Percentiles rank a stretch among this genome's conserved stretches.
These are phyloP conservation scores for Brenthis hecate DNA, from an alignment of 2,888 invertebrate species.

Conservation along the genomic window DNA sequence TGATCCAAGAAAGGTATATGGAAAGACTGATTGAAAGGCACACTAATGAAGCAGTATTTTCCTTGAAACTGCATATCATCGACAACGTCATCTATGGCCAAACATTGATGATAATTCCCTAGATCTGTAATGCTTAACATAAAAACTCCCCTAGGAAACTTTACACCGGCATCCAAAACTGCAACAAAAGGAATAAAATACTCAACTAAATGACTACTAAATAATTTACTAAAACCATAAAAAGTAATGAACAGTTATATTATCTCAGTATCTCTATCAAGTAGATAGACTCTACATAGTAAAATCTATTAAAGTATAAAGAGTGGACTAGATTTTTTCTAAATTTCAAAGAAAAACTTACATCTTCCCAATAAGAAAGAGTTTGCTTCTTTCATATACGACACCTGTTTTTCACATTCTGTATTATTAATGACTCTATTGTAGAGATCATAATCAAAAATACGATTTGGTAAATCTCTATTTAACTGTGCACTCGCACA, in stretches of 20 bases:
- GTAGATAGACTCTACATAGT: no score
- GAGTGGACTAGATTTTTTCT: no score
- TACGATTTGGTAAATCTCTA: conserved; percentile 46
- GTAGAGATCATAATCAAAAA: conserved; percentile 58
- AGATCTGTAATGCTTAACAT: conserved; percentile 47
- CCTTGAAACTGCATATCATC: conserved; percentile 48
- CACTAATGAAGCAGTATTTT: conserved; percentile 55
- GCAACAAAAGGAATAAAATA: conserved; percentile 20
- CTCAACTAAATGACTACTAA: background rate
- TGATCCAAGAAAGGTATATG: conserved; percentile 33
- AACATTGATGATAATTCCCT: conserved; percentile 55
- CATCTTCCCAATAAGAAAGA: conserved; percentile 50
- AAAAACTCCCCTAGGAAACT: conserved; percentile 51
- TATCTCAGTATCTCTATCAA: no score
- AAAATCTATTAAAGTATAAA: no score
- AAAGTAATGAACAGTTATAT: background rate
- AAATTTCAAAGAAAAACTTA: conserved; percentile 49
- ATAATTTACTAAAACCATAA: background rate
- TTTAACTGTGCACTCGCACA: conserved; percentile 29
- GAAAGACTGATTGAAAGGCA: conserved; percentile 47
- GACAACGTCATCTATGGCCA: conserved; percentile 44
- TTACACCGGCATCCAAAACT: conserved; percentile 52
- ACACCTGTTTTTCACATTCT: conserved; percentile 59
- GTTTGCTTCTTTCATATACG: conserved; percentile 47
- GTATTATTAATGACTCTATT: conserved; percentile 57